These are phyloP conservation scores for Papilio helenus DNA, from an alignment of 1,140 invertebrate genomes.

Conservation along the genomic window DNA sequence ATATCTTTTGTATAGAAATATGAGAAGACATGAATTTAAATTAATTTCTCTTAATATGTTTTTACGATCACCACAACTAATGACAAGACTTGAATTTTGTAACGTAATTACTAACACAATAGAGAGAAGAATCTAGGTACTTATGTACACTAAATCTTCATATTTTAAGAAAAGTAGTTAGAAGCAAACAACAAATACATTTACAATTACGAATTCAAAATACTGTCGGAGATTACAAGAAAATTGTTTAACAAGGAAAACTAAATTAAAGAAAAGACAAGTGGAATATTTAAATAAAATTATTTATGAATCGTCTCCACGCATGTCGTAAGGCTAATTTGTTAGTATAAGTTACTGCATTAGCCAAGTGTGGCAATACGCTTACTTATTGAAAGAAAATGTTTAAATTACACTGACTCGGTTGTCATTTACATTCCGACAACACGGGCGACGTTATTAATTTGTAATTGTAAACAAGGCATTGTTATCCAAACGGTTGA, in stretches of 20 bases:
- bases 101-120: neutral
- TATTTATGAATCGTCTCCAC: neutral
- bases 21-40: neutral
- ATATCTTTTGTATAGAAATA: neutral
- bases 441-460: slow-evolving; percentile 14
- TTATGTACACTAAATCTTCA: too few relatives aligned
- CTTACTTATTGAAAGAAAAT: slow-evolving; percentile 19
- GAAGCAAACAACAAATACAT: too few relatives aligned
- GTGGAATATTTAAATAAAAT: too few relatives aligned
- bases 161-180: too few relatives aligned
- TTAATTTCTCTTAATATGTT: neutral
- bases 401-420: slow-evolving; percentile 8
- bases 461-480: slow-evolving; percentile 27
- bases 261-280: too few relatives aligned
- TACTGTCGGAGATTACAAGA: too few relatives aligned
- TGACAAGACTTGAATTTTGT: neutral
- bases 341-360: neutral
- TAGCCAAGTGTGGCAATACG: neutral
- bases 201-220: too few relatives aligned
- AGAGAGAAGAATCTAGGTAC: too few relatives aligned
- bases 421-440: slow-evolving; percentile 18
- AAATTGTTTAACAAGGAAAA: too few relatives aligned
- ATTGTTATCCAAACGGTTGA: slow-evolving; percentile 24
- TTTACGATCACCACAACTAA: neutral
- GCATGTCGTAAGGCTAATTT: neutral